A percentile compares a stretch with the other conserved stretches of the same genome.
Evolutionary conservation across 1,140 invertebrate genomes (phyloP).

Genomic region (Teleogryllus occipitalis): DNA sequence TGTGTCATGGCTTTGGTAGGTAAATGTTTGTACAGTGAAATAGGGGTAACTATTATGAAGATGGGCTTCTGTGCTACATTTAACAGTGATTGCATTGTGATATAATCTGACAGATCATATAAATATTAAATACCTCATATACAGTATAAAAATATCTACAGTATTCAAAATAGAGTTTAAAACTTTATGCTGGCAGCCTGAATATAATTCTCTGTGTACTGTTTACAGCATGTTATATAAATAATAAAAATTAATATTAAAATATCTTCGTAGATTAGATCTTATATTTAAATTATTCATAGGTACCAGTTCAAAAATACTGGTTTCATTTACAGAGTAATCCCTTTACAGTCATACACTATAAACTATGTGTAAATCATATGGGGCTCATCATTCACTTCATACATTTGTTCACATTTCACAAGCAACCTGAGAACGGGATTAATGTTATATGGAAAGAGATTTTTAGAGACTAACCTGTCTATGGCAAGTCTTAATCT

Average conservation of each 20-base stretch:
- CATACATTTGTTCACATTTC: conserved; percentile 77
- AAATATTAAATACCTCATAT: conserved; percentile 20
- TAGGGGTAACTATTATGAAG: conserved; percentile 20
- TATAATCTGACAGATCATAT: not conserved
- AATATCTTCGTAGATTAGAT: not conserved
- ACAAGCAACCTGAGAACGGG: conserved; percentile 75
- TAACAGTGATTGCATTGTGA: conserved; percentile 5
- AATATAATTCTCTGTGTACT: conserved; percentile 2
- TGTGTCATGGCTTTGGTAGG: conserved; percentile 21
- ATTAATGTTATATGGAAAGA: conserved; percentile 86
- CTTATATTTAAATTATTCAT: not conserved
- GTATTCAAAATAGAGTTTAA: conserved; percentile 10
- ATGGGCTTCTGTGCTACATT: not conserved
- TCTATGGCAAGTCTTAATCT: conserved; percentile 70
- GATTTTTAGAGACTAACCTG: conserved; percentile 66
- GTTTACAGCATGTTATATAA: conserved; percentile 2
- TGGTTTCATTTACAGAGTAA: not conserved
- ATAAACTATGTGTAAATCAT: not conserved
- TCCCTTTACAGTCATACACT: not conserved
- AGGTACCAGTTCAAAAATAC: not conserved
- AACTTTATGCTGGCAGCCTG: conserved; percentile 5
- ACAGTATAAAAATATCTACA: conserved; percentile 15
- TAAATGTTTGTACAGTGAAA: conserved; percentile 21
- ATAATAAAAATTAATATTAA: conserved; percentile 10
- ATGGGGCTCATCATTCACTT: conserved; percentile 51